Conservation (phyloP, 2,888 invertebrate species). For the Terebella lapidaria region DNA sequence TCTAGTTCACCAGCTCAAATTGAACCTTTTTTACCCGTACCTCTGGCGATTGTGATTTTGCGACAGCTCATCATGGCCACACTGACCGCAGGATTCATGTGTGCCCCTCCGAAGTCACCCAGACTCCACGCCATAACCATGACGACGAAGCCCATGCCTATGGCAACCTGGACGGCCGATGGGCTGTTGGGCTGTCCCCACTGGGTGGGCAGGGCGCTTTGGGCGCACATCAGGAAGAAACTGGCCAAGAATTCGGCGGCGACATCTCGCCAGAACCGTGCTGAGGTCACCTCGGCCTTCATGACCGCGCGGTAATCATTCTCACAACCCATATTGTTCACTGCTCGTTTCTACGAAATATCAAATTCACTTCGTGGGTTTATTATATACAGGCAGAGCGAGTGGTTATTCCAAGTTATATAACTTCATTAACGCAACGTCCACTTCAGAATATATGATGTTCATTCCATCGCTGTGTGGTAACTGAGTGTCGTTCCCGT, state of each 20-base stretch:
- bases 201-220: background rate
- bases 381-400: too few species aligned
- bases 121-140: background rate
- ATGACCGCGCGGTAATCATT: too few species aligned
- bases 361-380: too few species aligned
- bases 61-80: background rate
- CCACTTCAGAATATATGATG: too few species aligned
- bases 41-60: background rate
- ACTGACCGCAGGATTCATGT: slow-evolving; percentile 9
- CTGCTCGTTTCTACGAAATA: too few species aligned
- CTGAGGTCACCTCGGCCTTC: background rate
- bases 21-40: too few species aligned
- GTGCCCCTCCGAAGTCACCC: slow-evolving; percentile 9
- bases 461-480: too few species aligned
- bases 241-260: slow-evolving; percentile 4
- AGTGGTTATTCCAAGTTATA: too few species aligned
- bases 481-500: too few species aligned
- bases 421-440: too few species aligned
- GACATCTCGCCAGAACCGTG: slow-evolving; percentile 5
- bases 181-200: background rate
- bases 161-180: background rate
- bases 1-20: too few species aligned
- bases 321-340: too few species aligned
- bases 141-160: slow-evolving; percentile 8
- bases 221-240: slow-evolving; percentile 2